Conservation (phyloP, 2,888 invertebrate species). For the Abrostola tripartita region DNA sequence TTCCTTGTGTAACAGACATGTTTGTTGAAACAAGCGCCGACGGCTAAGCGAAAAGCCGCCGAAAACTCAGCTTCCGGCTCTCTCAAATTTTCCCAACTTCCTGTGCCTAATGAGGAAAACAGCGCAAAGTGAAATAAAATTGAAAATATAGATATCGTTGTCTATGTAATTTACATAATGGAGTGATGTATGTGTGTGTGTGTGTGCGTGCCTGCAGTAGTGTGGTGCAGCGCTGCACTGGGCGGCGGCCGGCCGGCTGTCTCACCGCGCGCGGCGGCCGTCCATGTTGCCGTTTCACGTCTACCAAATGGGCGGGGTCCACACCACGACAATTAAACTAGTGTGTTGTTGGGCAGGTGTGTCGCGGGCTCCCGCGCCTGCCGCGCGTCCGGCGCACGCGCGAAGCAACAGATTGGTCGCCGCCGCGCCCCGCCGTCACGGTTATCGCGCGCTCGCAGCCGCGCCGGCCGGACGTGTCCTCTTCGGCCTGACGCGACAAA, state of each 20-base stretch:
- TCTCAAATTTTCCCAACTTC: conserved; percentile 5
- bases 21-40: conserved; percentile 2
- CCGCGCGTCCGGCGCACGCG: conserved; percentile 65
- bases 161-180: not conserved
- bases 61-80: conserved; percentile 11
- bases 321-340: conserved; percentile 40
- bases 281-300: conserved; percentile 41
- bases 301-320: conserved; percentile 55
- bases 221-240: conserved; percentile 1
- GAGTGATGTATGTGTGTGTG: not conserved
- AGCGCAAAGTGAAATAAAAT: not conserved
- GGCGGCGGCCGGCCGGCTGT: not conserved
- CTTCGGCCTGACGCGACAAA: conserved; percentile 36
- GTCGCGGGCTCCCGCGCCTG: conserved; percentile 44
- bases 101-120: not conserved
- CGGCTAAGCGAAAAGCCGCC: conserved; percentile 8
- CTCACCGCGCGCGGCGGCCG: not conserved
- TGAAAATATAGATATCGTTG: not conserved
- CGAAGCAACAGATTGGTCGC: conserved; percentile 74
- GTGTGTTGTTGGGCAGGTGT: conserved; percentile 50
- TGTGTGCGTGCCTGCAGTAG: not conserved
- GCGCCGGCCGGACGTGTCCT: conserved; percentile 55
- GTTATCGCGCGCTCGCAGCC: conserved; percentile 67
- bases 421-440: conserved; percentile 49
- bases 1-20: not conserved